Evolutionary conservation across 2,113 vertebrate genomes (phyloP), one percentile per base, ranked within the genome.

Genomic region (Sisor rabdophorus): DNA sequence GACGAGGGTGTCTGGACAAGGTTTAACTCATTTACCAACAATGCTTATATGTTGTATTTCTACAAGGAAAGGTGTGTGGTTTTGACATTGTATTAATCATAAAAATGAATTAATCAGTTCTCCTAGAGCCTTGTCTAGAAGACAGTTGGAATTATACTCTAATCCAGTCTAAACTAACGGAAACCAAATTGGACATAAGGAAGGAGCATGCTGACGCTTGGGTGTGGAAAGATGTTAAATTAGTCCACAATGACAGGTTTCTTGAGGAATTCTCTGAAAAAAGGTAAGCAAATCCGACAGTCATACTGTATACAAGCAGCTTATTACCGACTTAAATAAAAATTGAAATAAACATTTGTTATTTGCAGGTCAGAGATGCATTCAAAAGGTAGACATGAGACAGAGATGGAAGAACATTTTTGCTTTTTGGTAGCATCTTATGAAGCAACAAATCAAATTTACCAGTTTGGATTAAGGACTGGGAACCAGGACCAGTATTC

Each of bases 331-430:
- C 10, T 58, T 55, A 32, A 26, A 19, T 9, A 47, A 15, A 48
- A 28, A 44, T 36, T 36, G 1, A 26, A 44, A 26, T 47, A 13
- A 19, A n/a, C 15, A 52, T 64, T 78, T 52, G 8, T 63, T 54
- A 17, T n/a, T 67, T 81, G 32, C 74, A 87, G 86, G 73, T 81
- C 77, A 75, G 86, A 87, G 52, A 87, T 87, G 86, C 84, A 84
- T 55, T 71, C 74, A 58, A 85, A 80, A 56, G 86, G 84, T 13
- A 83, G 86, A 78, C 76, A 85, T 50, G 72, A 64, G 26, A 76
- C 80, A 81, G 84, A 87, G 76, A 83, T 82, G 84, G 86, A 87
- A 40, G 86, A 87, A 40, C 70, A 73, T 28, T 86, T 81, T 69
- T 85, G 86, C 72, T 87, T 87, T 74, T 67, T 87, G 55, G 81